A percentile compares a stretch with the other conserved stretches of the same genome.
Conservation (phyloP, 1,140 invertebrate genomes). For the Chironomus striatipennis region DNA sequence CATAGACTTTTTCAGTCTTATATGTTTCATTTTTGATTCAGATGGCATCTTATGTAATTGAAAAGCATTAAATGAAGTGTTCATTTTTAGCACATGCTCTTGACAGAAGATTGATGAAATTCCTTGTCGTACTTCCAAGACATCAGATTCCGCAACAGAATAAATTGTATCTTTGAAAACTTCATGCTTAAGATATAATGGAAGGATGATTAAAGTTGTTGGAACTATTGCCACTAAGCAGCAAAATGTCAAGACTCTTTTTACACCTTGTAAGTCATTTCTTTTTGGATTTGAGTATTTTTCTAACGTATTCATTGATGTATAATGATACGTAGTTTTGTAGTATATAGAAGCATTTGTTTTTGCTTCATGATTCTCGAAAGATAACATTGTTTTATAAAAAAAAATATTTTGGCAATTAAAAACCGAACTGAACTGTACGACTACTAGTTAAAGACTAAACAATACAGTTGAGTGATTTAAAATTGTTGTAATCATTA, state of each 20-base stretch:
- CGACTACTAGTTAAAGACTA: too few species aligned
- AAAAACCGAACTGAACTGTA: too few species aligned
- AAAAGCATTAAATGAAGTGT: constrained; percentile 70
- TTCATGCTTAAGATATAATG: constrained; percentile 63
- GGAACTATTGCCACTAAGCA: constrained; percentile 62
- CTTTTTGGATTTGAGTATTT: constrained; percentile 43
- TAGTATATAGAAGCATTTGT: too few species aligned
- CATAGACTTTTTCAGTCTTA: constrained; percentile 71
- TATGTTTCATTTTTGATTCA: constrained; percentile 60
- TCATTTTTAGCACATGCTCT: constrained; percentile 68
- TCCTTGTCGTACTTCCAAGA: constrained; percentile 66
- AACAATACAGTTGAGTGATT: too few species aligned
- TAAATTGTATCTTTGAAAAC: constrained; percentile 64
- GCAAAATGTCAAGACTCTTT: constrained; percentile 64
- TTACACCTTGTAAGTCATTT: constrained; percentile 63
- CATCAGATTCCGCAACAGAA: constrained; percentile 68
- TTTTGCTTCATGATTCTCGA: too few species aligned
- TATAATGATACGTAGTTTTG: too few species aligned
- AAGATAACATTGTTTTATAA: too few species aligned
- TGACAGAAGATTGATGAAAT: constrained; percentile 70
- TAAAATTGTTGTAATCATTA: too few species aligned
- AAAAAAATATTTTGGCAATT: too few species aligned
- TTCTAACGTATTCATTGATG: too few species aligned
- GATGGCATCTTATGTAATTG: constrained; percentile 61
- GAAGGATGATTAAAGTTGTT: constrained; percentile 58